Conservation (phyloP, 2,888 invertebrate species). For the Andricus curvator region DNA sequence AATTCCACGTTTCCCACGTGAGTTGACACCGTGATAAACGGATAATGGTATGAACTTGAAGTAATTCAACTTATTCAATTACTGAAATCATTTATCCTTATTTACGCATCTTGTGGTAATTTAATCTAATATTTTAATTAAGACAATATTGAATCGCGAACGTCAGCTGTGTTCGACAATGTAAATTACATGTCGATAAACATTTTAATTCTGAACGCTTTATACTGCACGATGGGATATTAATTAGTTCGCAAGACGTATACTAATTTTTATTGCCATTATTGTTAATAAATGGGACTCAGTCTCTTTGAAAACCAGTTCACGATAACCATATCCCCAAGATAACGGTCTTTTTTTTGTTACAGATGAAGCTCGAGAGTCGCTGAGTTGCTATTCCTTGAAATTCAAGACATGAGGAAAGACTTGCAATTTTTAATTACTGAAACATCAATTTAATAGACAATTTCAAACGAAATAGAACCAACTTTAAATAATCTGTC, state of each 20-base stretch:
- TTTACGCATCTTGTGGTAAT: background rate
- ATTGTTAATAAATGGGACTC: slow-evolving; percentile 43
- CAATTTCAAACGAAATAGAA: no score
- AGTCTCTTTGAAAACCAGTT: slow-evolving; percentile 30
- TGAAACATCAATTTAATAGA: no score
- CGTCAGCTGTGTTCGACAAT: background rate
- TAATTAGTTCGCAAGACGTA: slow-evolving; percentile 24
- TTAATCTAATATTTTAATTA: slow-evolving; percentile 1
- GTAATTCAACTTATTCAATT: background rate
- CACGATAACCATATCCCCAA: slow-evolving; percentile 1
- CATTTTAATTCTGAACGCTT: slow-evolving; percentile 14
- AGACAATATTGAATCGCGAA: background rate
- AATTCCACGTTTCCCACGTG: no score
- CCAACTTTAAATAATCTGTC: no score
- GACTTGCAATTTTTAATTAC: background rate
- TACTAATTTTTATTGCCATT: slow-evolving; percentile 33
- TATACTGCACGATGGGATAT: slow-evolving; percentile 9
- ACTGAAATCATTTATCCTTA: background rate
- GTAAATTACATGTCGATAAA: slow-evolving; percentile 10
- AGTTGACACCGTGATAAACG: no score
- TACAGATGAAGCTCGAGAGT: slow-evolving; percentile 42
- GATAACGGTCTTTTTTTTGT: slow-evolving; percentile 2
- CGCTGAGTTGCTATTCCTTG: background rate
- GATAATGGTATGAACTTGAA: background rate
- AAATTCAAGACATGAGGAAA: background rate